A percentile compares a stretch with the other conserved stretches of the same genome.
Evolutionary conservation across 2,113 vertebrate genomes (phyloP).

Genomic region (Saccopteryx leptura): DNA sequence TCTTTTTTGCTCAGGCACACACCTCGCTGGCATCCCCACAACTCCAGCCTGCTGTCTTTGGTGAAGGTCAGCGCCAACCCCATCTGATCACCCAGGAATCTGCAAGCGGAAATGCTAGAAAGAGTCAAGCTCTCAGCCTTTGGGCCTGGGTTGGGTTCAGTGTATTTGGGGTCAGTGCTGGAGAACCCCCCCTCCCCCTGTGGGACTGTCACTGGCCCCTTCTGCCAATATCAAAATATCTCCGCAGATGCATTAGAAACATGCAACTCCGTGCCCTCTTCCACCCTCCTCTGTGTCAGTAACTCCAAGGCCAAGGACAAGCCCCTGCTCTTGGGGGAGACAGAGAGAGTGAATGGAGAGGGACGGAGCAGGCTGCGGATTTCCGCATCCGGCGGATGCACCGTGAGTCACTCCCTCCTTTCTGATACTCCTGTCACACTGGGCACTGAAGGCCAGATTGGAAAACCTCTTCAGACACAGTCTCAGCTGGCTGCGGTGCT

Average conservation of each 20-base stretch:
- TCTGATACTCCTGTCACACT: constrained; percentile 48
- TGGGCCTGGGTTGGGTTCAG: not conserved
- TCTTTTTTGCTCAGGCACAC: not conserved
- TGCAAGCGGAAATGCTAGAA: not conserved
- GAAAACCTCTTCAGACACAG: not conserved
- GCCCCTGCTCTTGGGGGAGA: not conserved
- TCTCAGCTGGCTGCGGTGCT: not conserved
- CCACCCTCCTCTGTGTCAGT: constrained; percentile 23
- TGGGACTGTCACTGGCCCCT: not conserved
- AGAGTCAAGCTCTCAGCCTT: not conserved
- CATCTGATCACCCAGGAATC: constrained; percentile 46
- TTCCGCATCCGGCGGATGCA: not conserved
- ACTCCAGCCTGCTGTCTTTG: constrained; percentile 60
- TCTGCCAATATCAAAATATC: constrained; percentile 73
- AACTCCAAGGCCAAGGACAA: not conserved
- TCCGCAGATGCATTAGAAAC: constrained; percentile 54
- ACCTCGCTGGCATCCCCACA: constrained; percentile 68
- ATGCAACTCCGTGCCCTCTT: not conserved
- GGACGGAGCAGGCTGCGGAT: not conserved
- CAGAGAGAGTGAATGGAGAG: not conserved
- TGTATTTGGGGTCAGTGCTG: not conserved
- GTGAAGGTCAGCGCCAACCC: constrained; percentile 1
- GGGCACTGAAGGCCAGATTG: constrained; percentile 26
- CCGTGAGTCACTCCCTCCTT: constrained; percentile 33
- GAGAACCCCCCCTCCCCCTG: not conserved